These are phyloP conservation scores for Amblyteles armatorius DNA, from an alignment of 2,888 invertebrate species.

Conservation along the genomic window DNA sequence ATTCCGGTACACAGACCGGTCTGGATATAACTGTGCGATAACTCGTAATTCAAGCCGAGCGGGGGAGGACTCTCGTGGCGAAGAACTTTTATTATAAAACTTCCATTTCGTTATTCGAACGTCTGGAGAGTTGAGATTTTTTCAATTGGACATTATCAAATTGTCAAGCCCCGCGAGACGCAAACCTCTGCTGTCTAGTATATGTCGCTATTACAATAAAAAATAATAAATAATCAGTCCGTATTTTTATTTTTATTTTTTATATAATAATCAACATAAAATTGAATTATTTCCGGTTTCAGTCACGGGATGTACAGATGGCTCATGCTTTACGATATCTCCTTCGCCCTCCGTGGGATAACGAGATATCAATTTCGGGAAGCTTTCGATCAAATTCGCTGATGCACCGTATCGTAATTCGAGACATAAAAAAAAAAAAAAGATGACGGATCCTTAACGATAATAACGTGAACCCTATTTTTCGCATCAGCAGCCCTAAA, in stretches of 20 bases:
- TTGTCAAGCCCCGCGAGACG: neutral
- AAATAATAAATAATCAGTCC: no score
- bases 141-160: constrained; percentile 55
- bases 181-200: neutral
- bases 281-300: neutral
- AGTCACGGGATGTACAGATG: neutral
- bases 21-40: constrained; percentile 20
- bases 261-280: neutral
- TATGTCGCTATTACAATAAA: neutral
- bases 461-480: constrained; percentile 8
- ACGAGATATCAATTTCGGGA: constrained; percentile 9
- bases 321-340: neutral
- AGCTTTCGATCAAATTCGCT: neutral
- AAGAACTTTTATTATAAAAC: constrained; percentile 74
- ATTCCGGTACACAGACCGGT: constrained; percentile 7
- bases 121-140: constrained; percentile 31
- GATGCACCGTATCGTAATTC: constrained; percentile 6
- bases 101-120: constrained; percentile 59
- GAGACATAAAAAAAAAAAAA: neutral
- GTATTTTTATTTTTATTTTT: neutral
- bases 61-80: constrained; percentile 36
- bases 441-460: neutral
- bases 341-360: neutral
- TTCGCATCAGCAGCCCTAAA: constrained; percentile 5
- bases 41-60: constrained; percentile 20